Base-by-base conservation (phyloP, 1,140 invertebrate species). In the Goniozus legneri region DNA sequence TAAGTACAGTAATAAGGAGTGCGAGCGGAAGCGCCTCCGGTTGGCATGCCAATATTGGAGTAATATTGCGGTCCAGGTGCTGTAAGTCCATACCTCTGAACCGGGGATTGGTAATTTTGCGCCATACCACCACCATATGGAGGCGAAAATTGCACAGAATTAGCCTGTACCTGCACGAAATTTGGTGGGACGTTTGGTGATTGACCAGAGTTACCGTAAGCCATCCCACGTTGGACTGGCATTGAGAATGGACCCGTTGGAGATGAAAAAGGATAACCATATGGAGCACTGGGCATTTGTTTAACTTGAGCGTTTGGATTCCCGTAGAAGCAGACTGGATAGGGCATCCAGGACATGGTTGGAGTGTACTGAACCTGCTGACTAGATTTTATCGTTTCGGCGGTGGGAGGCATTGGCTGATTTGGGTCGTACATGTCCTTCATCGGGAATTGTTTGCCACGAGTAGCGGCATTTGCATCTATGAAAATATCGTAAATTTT, bases 1-100 rank as follows among this genome's bases (percentile, higher is more conserved):
- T 59, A 63, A 2, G 54, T 58, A 44, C 67, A 71, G 35, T 65
- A 65, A 24, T 62, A 58, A 0, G 60, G 52, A 0, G 24, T 14
- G 14, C 30, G 21, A 33, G 0, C 3, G 8, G 50, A 1, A n/a
- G 22, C 3, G 6, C 41, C 45, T 47, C 19, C 14, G 43, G 50
- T 7, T 48, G 19, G 2, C 38, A 30, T 2, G 49, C 3, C 8
- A 31, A 44, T 1, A 24, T 37, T 0, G 50, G 47, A 15, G 18
- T 6, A 16, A n/a, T 40, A 47, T 8, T 16, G 10, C 2, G 7
- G 2, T 1, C 21, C 35, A 8, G 55, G 24, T 4, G 33, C 36
- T 0, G 42, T 38, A 0, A 47, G 52, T 0, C 34, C 44, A 10
- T 40, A 0, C 13, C 3, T 41, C 7, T 44, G 46, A 6, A 3